A percentile compares a stretch with the other conserved stretches of the same genome.
These are phyloP conservation scores for Pherbina coryleti DNA, from an alignment of 2,888 invertebrate genomes.

Conservation along the genomic window DNA sequence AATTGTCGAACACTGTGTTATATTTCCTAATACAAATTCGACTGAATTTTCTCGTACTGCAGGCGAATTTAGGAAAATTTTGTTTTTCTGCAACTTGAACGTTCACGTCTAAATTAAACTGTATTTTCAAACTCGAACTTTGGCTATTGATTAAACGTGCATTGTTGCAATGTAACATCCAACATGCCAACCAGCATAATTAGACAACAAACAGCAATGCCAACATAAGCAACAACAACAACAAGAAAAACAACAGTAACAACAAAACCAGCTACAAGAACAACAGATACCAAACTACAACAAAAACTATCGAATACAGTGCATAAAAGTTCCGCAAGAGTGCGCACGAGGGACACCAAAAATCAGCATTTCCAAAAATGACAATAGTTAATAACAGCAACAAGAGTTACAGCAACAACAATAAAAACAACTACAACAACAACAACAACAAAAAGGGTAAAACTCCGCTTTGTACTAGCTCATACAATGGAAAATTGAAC, in stretches of 20 bases:
- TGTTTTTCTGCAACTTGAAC: too few species aligned
- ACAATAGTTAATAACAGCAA: not conserved
- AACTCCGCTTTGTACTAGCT: not conserved
- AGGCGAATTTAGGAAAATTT: too few species aligned
- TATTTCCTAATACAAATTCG: too few species aligned
- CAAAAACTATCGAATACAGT: not conserved
- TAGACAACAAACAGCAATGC: too few species aligned
- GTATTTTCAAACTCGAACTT: too few species aligned
- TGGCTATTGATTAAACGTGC: too few species aligned
- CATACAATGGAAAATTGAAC: too few species aligned
- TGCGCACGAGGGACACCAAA: slow-evolving; percentile 16
- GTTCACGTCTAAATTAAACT: too few species aligned
- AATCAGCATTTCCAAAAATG: not conserved
- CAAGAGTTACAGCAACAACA: not conserved
- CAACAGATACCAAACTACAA: not conserved
- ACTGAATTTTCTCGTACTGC: too few species aligned
- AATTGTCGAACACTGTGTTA: too few species aligned
- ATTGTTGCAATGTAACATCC: too few species aligned
- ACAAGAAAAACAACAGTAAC: not conserved
- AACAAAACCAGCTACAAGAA: not conserved
- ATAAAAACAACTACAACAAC: not conserved
- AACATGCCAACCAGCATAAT: too few species aligned
- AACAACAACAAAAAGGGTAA: not conserved
- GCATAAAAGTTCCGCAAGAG: slow-evolving; percentile 8
- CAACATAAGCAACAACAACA: not conserved